Base-by-base conservation (phyloP, 2,888 invertebrate species). In the Leptura quadrifasciata region DNA sequence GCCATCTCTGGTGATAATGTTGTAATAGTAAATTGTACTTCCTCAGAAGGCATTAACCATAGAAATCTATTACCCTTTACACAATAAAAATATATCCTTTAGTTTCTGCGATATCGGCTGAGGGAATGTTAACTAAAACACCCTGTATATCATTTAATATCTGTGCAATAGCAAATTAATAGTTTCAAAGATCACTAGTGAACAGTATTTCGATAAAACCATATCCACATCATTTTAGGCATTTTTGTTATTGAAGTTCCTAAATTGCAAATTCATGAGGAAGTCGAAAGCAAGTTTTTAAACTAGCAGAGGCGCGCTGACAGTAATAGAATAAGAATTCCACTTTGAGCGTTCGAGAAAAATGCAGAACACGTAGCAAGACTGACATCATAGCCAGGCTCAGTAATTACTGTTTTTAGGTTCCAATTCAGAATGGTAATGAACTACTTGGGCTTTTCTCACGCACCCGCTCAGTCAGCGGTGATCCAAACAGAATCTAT, bases 371-470 rank as follows among this genome's bases (percentile, higher is more conserved):
- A 39, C 63, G 63, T 63, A 63, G 35, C 39, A 39, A 35, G 63
- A 57, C 83, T 81, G 81, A 83, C 84, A 83, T 83, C 82, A 81
- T 81, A 52, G 64, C 72, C 31, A 24, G 81, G 78, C 76, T 76
- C 76, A 74, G 83, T 84, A 83, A 84, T 84, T 83, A 84, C 82
- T 76, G 84, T 84, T 84, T 84, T 84, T 84, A 84, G 82, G 80
- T 84, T 82, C 84, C 83, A 84, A 83, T 83, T 84, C 81, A 79
- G 80, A 83, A 83, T 84, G 83, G 82, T 83, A 84, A 84, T 84
- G 82, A 84, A 77, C 79, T 77, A 76, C 78, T 81, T 69, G 70
- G 80, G 80, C 76, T 74, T 82, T 84, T 83, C 83, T 84, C 83
- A 83, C 83, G 83, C 83, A 82, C 82, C 81, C 81, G 68, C 20